Conservation (phyloP, 2,113 vertebrate species). For the Fulica atra region DNA sequence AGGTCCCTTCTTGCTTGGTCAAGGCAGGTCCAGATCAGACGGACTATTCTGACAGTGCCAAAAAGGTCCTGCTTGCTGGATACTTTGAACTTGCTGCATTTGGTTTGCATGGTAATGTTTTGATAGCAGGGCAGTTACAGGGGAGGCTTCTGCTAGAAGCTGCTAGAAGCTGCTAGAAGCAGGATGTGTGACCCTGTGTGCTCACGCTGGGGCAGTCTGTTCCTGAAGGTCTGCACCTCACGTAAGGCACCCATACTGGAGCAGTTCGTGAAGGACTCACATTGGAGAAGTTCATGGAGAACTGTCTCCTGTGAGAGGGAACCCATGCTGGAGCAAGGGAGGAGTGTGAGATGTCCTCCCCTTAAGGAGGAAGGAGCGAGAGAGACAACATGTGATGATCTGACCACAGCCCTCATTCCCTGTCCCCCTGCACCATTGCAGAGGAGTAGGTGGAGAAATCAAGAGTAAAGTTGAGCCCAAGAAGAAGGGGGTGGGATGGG, state of each 20-base stretch:
- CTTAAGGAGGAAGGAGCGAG: neutral
- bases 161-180: neutral
- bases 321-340: neutral
- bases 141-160: neutral
- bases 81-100: neutral
- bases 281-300: no score
- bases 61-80: neutral
- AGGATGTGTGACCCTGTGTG: neutral
- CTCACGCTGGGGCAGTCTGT: neutral
- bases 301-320: neutral
- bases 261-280: no score
- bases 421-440: accelerated
- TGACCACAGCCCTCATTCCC: neutral
- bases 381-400: neutral
- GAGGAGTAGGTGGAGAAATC: neutral
- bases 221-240: neutral
- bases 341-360: neutral
- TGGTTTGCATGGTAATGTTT: neutral
- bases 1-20: neutral
- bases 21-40: neutral
- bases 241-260: neutral
- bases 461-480: accelerated
- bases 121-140: neutral
- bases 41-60: neutral
- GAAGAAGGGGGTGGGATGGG: neutral